phyloP scores from a whole-genome alignment of 2,888 invertebrate species.

The Plagiodera versicolora region DNA sequence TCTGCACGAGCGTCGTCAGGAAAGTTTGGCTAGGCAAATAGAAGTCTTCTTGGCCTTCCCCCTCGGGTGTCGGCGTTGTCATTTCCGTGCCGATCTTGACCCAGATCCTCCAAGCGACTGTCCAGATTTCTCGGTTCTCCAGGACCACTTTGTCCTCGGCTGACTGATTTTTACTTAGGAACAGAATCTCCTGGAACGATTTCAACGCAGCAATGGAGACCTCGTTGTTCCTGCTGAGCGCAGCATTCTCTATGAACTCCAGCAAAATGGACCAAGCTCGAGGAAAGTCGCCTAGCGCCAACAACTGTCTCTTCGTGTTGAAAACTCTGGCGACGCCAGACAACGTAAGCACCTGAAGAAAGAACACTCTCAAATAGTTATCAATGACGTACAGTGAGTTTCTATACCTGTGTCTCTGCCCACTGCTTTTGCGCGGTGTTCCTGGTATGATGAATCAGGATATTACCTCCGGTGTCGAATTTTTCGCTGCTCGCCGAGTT shows the following conservation, averaged over 20 bases:
- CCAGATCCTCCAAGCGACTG: constrained; percentile 86
- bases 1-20: constrained; percentile 91
- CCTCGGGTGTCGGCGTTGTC: constrained; percentile 61
- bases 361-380: too few species aligned
- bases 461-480: constrained; percentile 87
- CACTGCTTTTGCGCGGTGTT: constrained; percentile 99
- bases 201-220: constrained; percentile 94
- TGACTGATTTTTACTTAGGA: constrained; percentile 60
- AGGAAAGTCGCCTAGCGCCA: constrained; percentile 87
- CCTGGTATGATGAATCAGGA: constrained; percentile 95
- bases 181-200: constrained; percentile 94
- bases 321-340: constrained; percentile 92
- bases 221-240: constrained; percentile 91
- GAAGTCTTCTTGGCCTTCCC: constrained; percentile 59
- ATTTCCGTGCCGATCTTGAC: constrained; percentile 81
- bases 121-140: constrained; percentile 70
- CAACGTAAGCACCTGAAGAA: constrained; percentile 64
- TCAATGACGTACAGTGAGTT: too few species aligned
- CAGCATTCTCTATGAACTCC: constrained; percentile 92
- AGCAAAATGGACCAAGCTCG: constrained; percentile 92
- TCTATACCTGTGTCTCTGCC: constrained; percentile 94
- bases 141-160: constrained; percentile 49
- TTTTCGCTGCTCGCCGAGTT: constrained; percentile 74
- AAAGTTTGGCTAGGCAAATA: constrained; percentile 93
- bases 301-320: constrained; percentile 84